Conservation (phyloP, 1,140 invertebrate species). For the Tetramorium parvispinum region DNA sequence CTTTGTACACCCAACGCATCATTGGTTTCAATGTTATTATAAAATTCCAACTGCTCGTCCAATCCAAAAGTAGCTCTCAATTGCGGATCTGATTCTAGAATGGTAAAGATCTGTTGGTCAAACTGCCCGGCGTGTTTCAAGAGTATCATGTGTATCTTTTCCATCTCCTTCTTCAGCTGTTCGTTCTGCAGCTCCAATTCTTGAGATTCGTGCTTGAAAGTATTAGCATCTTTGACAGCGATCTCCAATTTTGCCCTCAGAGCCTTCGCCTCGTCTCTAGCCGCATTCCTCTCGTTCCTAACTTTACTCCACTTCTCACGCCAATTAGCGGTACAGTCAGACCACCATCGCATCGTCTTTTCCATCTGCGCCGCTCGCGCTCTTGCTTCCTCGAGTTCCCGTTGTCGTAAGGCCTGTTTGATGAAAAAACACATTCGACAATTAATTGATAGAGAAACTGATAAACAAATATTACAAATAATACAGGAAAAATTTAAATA, state of each 20-base stretch:
- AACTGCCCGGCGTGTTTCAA: constrained; percentile 90
- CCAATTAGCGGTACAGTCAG: constrained; percentile 96
- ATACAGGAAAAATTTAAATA: background rate
- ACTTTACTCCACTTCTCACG: constrained; percentile 98
- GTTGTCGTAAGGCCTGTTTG: constrained; percentile 88
- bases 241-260: constrained; percentile 92
- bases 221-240: constrained; percentile 91
- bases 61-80: constrained; percentile 80
- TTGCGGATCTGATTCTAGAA: constrained; percentile 82
- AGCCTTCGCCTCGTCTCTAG: constrained; percentile 94
- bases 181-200: constrained; percentile 93
- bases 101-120: constrained; percentile 84
- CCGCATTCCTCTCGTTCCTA: constrained; percentile 93
- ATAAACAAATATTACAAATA: background rate
- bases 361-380: constrained; percentile 98
- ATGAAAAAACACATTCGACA: background rate
- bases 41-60: constrained; percentile 82
- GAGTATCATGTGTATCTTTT: constrained; percentile 89
- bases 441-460: background rate
- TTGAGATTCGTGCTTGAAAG: constrained; percentile 92
- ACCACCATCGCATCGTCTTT: constrained; percentile 99
- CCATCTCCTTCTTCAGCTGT: constrained; percentile 93
- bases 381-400: constrained; percentile 96
- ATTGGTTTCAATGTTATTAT: constrained; percentile 78
- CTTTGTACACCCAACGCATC: constrained; percentile 68